Conservation (phyloP, 2,113 vertebrate species). For the Calidris pugnax region DNA sequence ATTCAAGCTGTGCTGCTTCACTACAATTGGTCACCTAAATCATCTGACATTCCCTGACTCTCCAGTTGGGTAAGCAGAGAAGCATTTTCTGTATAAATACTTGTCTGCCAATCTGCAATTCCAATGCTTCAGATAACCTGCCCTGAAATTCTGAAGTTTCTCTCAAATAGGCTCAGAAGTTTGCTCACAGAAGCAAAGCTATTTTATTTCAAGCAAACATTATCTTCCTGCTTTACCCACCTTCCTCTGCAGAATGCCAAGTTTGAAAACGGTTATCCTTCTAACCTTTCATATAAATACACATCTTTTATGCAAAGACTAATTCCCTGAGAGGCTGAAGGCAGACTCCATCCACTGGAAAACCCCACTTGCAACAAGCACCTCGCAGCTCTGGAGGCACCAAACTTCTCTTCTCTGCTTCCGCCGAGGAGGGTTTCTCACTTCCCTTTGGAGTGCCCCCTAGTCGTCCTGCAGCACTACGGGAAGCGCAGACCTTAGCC, state of each 20-base stretch:
- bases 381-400: background rate
- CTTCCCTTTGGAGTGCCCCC: background rate
- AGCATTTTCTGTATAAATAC: background rate
- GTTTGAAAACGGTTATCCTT: background rate
- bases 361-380: background rate
- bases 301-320: background rate
- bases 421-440: accelerated
- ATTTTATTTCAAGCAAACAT: background rate
- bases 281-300: background rate
- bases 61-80: background rate
- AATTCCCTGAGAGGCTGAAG: background rate
- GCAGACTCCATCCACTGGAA: background rate
- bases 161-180: background rate
- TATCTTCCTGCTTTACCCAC: background rate
- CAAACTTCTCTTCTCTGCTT: background rate
- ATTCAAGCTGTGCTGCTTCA: background rate
- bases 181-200: background rate
- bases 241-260: background rate
- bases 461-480: background rate
- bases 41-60: background rate
- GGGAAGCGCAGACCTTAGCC: background rate
- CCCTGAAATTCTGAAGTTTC: background rate
- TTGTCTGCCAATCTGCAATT: background rate
- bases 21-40: background rate
- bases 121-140: background rate